Evolutionary conservation across 2,888 invertebrate species (phyloP), one percentile per base, ranked within the genome.

Genomic region (Pheosia tremula): DNA sequence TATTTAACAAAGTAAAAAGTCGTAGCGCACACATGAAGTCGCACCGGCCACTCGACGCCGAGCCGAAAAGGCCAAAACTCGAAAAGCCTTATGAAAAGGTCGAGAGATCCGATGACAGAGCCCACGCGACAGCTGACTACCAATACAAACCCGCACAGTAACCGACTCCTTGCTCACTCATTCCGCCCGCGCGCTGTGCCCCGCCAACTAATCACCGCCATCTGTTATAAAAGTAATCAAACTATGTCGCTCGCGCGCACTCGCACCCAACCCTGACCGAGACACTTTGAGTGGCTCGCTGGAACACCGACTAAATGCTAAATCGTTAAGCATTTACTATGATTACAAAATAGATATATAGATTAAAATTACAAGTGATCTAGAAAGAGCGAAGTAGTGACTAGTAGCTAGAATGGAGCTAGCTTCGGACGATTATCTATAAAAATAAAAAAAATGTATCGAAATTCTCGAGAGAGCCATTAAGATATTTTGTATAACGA

Each of bases 11-110:
- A 96, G 98, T 99, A 87, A 98, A 99, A 95, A 99, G 99, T 95
- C 97, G 99, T 93, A 99, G 98, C 94, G 99, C 99, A 74, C 99
- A 99, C 94, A 99, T 99, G 99, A 99, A 99, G 95, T 98, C 98
- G 77, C 99, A 99, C 95, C 96, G 98, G 87, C 97, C 97, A 81
- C 96, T 97, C 88, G 98, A 98, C 94, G 95, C 96, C 90, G 97
- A 97, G 89, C 95, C 95, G 74, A 95, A 95, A 93, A 94, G 95
- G 93, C 94, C 95, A 84, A 96, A 95, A 88, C 91, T 92, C 87
- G 94, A 94, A 93, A 94, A 94, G 85, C 93, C 93, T 93, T 94
- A 94, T 93, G 93, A 93, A 93, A 93, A 93, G 93, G 93, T 93
- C 84, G 91, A 91, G 89, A 88, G 86, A 89, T 84, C 86, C 80